Evolutionary conservation across 2,113 vertebrate genomes (phyloP).

Genomic region (Tragelaphus strepsiceros): DNA sequence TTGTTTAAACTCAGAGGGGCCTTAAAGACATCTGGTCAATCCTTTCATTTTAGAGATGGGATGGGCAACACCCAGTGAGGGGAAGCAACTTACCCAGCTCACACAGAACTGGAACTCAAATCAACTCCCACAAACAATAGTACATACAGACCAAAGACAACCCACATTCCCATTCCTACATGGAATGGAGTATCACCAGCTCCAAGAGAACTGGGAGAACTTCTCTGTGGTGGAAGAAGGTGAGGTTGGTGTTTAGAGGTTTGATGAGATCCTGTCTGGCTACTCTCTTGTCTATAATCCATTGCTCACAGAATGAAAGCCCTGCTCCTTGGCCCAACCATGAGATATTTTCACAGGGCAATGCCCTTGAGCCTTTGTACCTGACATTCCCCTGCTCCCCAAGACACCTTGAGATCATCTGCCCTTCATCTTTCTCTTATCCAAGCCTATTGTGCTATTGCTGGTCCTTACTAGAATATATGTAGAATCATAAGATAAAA

Average conservation of each 20-base stretch:
- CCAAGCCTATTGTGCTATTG: not conserved
- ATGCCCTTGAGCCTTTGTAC: not conserved
- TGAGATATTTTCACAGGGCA: not conserved
- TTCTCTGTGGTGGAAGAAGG: not conserved
- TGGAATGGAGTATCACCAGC: not conserved
- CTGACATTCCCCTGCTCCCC: not conserved
- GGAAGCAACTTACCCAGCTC: not conserved
- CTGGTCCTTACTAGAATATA: not conserved
- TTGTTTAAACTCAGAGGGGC: not conserved
- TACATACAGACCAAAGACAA: not conserved
- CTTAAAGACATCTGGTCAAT: not conserved
- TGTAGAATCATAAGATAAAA: not conserved
- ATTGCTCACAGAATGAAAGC: not conserved
- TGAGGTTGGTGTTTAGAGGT: not conserved
- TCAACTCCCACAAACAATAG: not conserved
- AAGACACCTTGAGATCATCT: not conserved
- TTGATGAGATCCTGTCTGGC: not conserved
- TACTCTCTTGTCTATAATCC: not conserved
- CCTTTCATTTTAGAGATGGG: not conserved
- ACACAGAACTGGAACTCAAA: not conserved
- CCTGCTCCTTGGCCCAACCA: accelerated
- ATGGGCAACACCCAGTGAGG: not conserved
- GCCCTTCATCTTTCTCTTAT: not conserved
- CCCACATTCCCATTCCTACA: not conserved
- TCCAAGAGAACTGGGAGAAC: accelerated